Conservation (phyloP, 2,888 invertebrate species). For the Ectemnius lituratus region DNA sequence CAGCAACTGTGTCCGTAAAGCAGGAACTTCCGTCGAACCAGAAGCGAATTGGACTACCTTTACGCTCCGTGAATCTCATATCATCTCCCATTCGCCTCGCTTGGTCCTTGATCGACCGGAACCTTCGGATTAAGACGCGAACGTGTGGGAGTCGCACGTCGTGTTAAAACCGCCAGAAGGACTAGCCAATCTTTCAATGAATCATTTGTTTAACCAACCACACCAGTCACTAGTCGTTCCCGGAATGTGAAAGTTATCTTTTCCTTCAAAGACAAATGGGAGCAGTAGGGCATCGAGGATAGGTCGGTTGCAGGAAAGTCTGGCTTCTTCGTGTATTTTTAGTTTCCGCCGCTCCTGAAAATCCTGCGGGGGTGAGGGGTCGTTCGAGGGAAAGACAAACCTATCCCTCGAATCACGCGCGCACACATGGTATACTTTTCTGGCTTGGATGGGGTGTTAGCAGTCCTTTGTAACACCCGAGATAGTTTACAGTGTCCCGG, state of each 20-base stretch:
- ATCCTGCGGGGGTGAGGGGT: constrained; percentile 17
- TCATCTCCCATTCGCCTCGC: constrained; percentile 56
- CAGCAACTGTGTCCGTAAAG: constrained; percentile 55
- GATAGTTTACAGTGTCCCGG: constrained; percentile 15
- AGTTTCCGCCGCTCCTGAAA: constrained; percentile 44
- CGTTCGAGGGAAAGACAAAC: constrained; percentile 12
- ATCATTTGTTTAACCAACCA: too few species aligned
- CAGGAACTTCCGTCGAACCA: constrained; percentile 71
- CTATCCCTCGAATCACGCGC: constrained; percentile 25
- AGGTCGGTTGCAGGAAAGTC: constrained; percentile 24
- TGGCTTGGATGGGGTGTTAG: constrained; percentile 15
- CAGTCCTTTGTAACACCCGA: constrained; percentile 8
- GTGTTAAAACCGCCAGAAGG: constrained; percentile 20
- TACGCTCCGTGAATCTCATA: constrained; percentile 64
- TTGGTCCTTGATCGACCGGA: constrained; percentile 54
- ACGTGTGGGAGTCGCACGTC: constrained; percentile 22
- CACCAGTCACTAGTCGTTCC: neutral
- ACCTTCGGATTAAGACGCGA: constrained; percentile 52
- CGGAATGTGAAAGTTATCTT: neutral
- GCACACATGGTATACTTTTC: constrained; percentile 12
- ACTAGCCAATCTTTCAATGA: neutral
- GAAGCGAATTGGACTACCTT: constrained; percentile 59
- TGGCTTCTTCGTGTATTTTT: constrained; percentile 27
- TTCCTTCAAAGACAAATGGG: constrained; percentile 3
- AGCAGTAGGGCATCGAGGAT: constrained; percentile 11